Evolutionary conservation across 2,888 invertebrate species (phyloP).

Genomic region (Deroplatys truncata): DNA sequence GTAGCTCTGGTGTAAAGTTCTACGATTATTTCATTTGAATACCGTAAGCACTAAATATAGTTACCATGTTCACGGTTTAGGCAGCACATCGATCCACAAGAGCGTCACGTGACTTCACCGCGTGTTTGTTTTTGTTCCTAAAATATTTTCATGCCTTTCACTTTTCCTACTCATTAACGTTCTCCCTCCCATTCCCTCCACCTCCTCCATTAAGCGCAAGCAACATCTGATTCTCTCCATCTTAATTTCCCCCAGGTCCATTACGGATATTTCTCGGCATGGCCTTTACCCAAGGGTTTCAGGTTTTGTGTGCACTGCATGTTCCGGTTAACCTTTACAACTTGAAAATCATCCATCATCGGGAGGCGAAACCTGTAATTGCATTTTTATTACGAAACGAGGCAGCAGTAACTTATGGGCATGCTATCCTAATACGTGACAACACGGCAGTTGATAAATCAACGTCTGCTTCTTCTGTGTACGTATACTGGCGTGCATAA

Average conservation of each 20-base stretch:
- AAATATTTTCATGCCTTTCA: not conserved
- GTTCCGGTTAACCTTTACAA: not conserved
- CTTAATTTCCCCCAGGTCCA: not conserved
- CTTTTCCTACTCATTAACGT: not conserved
- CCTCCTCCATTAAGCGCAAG: not conserved
- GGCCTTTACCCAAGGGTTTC: not conserved
- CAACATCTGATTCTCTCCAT: not conserved
- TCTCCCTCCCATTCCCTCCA: not conserved
- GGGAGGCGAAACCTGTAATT: not conserved
- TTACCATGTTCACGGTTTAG: too few species aligned
- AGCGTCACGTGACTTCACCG: too few species aligned
- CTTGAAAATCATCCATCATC: not conserved
- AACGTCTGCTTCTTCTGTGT: not conserved
- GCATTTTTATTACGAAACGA: not conserved
- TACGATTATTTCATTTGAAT: too few species aligned
- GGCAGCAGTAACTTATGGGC: not conserved
- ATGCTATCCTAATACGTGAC: not conserved
- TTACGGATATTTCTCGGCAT: not conserved
- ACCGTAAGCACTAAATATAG: too few species aligned
- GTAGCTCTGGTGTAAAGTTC: too few species aligned
- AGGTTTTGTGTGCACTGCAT: not conserved
- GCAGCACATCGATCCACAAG: too few species aligned
- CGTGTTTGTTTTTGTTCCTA: not conserved
- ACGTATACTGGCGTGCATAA: too few species aligned
- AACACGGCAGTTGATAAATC: not conserved